Evolutionary conservation across 2,888 invertebrate species (phyloP).

Genomic region (Dasysyrphus tricinctus): DNA sequence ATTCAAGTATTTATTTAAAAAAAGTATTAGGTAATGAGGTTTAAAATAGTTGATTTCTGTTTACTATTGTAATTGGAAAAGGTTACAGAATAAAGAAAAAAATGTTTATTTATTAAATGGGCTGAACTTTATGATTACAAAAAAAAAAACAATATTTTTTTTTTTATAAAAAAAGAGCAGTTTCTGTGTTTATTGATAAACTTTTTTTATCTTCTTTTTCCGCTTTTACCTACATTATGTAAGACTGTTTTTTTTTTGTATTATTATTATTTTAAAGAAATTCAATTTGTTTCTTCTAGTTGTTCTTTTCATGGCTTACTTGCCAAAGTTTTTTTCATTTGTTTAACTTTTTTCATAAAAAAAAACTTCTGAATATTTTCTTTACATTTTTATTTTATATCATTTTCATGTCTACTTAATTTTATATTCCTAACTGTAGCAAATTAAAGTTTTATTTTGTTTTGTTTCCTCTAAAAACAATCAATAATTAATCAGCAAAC

Average conservation of each 20-base stretch:
- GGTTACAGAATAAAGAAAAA: conserved; percentile 19
- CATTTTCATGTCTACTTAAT: conserved; percentile 70
- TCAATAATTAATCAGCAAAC: conserved; percentile 52
- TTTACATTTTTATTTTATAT: conserved; percentile 42
- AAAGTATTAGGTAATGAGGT: conserved; percentile 25
- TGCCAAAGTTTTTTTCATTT: conserved; percentile 52
- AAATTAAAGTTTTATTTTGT: conserved; percentile 57
- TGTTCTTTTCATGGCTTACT: conserved; percentile 41
- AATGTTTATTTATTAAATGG: conserved; percentile 6
- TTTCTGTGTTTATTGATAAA: conserved; percentile 31
- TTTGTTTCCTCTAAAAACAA: conserved; percentile 53
- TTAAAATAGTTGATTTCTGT: conserved; percentile 26
- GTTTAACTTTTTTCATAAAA: conserved; percentile 48
- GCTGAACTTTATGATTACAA: conserved; percentile 31
- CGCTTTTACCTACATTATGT: conserved; percentile 31
- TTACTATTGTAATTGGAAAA: conserved; percentile 10
- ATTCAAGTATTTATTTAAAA: conserved; percentile 25
- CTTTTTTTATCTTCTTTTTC: conserved; percentile 42
- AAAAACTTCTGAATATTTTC: conserved; percentile 53
- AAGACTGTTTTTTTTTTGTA: conserved; percentile 54
- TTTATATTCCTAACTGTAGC: conserved; percentile 72
- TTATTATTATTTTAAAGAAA: conserved; percentile 38
- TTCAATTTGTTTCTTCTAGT: conserved; percentile 35
- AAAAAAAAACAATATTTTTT: conserved; percentile 2
- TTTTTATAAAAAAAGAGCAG: conserved; percentile 58